Evolutionary conservation across 2,888 invertebrate genomes (phyloP), one percentile per base, ranked within the genome.

Genomic region (Blomia tropicalis): DNA sequence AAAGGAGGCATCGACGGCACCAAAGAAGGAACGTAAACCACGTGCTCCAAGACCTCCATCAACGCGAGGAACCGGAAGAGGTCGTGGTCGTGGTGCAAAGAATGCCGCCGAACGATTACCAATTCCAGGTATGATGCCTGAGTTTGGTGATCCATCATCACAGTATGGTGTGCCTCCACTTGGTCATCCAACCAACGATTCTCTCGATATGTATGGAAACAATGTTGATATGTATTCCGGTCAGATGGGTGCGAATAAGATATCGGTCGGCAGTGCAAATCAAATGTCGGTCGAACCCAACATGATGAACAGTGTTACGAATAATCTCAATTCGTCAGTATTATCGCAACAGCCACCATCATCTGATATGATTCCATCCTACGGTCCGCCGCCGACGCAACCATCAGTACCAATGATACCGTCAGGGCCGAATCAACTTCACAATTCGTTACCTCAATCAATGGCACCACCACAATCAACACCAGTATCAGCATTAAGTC

Each of bases 21-120:
- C 68, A n/a, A 67, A 67, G 23, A 67, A 66, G 59, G 67, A 68
- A 44, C 64, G 65, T 62, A 68, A 68, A 54, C 63, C 66, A 14
- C 64, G 68, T n/a, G 54, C 61, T 25, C 67, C 67, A 5, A 64
- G 68, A 51, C 66, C 82, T 73, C 79, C 82, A 7, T 82, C 82
- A 58, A 80, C 78, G 22, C 43, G 62, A 17, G 63, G 63, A 2
- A 29, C 58, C 17, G 64, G 64, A 27, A 32, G 64, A n/a, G 64
- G 64, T 44, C 19, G 58, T 32, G 43, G 64, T 22, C 44, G 27
- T 2, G 25, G 51, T 58, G 64, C 43, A 25, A n/a, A 19, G 56
- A 47, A 25, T 51, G 14, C 47, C 60, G 2, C 43, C 43, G 56
- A 23, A 7, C n/a, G 56, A 32, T 19, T 51, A 19, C 60, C 63